Evolutionary conservation across 2,888 invertebrate genomes (phyloP), one percentile per base, ranked within the genome.

Genomic region (Eumerus sabulonum): DNA sequence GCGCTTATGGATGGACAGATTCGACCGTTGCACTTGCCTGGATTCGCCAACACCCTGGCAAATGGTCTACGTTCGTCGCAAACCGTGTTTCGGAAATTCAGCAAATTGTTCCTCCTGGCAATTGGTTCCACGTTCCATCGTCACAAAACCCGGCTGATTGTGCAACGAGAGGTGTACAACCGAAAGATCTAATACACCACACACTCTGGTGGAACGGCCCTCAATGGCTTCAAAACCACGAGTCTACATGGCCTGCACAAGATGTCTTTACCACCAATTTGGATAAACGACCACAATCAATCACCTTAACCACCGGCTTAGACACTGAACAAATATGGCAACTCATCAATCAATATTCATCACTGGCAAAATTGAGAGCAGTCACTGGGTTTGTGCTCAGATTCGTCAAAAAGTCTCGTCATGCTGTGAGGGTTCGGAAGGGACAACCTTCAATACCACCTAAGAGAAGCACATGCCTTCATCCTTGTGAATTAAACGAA

Each of bases 1-100:
- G 56, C 48, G n/a, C 54, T 17, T 70, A 14, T 16, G 70, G 70
- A 42, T 70, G 62, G 54, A 70, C 62, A 11, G 47, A 70, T n/a
- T 70, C 62, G 12, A 54, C 13, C 9, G 47, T 70, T 7, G 62
- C 70, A 1, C 13, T 56, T 2, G 62, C 70, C 12, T 70, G 62
- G 62, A 70, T 70, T 16, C 62, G 70, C 1, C 62, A 62, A 70
- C 53, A 45, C 12, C 70, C 70, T 27, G 54, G 36, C 7, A 51
- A 51, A 36, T 17, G 53, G 53, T 38, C 11, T 11, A 40, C 40
- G 12, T 40, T n/a, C n/a, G n/a, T n/a, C n/a, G n/a, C n/a, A n/a
- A n/a, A n/a, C n/a, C n/a, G n/a, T n/a, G n/a, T n/a, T n/a, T n/a
- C n/a, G n/a, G 36, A 36, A 11, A 36, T 36, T 11, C 36, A 36